Percentiles rank a stretch among this genome's conserved stretches.
These are phyloP conservation scores for Gallinago solitaria DNA, from an alignment of 2,797 vertebrate species.

Conservation along the genomic window DNA sequence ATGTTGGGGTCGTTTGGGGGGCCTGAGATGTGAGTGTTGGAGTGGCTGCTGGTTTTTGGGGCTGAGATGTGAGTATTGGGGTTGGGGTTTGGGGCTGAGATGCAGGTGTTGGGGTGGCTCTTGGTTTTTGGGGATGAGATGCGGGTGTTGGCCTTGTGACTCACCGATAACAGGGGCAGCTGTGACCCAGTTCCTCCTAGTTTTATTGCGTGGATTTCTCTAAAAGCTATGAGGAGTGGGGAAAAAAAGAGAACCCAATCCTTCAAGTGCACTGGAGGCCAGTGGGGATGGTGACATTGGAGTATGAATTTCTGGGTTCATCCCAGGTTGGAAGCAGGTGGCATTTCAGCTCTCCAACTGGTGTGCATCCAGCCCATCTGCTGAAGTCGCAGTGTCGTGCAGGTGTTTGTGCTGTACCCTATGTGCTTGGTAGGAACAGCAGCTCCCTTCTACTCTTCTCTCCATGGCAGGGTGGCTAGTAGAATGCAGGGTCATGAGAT, in stretches of 20 bases:
- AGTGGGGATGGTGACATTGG: fast-evolving
- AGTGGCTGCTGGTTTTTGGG: no score
- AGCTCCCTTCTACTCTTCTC: background rate
- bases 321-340: background rate
- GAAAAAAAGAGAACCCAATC: fast-evolving
- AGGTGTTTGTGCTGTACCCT: background rate
- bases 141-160: no score
- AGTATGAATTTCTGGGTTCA: background rate
- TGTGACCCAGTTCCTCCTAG: background rate
- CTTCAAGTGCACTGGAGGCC: fast-evolving
- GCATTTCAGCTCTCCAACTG: fast-evolving
- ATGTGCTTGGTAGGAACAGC: background rate
- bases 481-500: background rate
- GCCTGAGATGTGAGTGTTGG: no score
- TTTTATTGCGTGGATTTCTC: fast-evolving
- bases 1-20: no score
- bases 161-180: no score
- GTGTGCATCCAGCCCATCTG: fast-evolving
- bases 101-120: no score
- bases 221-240: background rate
- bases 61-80: no score
- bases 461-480: background rate
- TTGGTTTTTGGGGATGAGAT: no score
- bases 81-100: no score
- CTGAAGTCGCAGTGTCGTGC: fast-evolving